phyloP scores from a whole-genome alignment of 2,797 vertebrate species.

The Cyprinella venusta region DNA sequence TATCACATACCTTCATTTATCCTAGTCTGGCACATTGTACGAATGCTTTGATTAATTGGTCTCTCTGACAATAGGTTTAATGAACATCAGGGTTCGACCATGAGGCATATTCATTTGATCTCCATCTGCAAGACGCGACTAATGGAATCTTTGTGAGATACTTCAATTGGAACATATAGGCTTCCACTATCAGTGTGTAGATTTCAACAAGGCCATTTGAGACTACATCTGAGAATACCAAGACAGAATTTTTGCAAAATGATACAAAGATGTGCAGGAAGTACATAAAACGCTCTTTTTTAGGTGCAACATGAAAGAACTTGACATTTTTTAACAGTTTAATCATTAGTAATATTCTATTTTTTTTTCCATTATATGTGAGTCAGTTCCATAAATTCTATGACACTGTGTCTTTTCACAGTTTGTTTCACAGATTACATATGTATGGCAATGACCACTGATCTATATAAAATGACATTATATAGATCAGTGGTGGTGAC shows the following conservation, averaged over 20 bases:
- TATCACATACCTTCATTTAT: conserved; percentile 61
- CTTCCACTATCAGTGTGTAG: conserved; percentile 40
- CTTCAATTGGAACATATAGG: conserved; percentile 60
- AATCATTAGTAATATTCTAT: background rate
- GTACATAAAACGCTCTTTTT: too few relatives aligned
- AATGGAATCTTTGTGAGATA: conserved; percentile 75
- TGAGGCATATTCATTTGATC: conserved; percentile 78
- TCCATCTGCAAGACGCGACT: conserved; percentile 73
- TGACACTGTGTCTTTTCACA: background rate
- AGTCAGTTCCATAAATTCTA: background rate
- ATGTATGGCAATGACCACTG: background rate
- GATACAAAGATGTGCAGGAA: too few relatives aligned
- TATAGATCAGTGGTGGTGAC: too few relatives aligned
- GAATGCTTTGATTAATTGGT: conserved; percentile 78
- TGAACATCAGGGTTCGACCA: conserved; percentile 75
- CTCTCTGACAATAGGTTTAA: conserved; percentile 77
- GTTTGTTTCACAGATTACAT: background rate
- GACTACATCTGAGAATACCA: conserved; percentile 14
- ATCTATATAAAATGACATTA: too few relatives aligned
- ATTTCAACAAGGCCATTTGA: conserved; percentile 23
- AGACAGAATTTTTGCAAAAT: background rate
- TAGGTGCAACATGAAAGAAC: background rate
- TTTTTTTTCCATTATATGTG: background rate
- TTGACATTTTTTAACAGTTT: background rate
- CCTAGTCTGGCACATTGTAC: conserved; percentile 73